phyloP scores from a whole-genome alignment of 2,797 vertebrate species.

The Meriones psammophilus region DNA sequence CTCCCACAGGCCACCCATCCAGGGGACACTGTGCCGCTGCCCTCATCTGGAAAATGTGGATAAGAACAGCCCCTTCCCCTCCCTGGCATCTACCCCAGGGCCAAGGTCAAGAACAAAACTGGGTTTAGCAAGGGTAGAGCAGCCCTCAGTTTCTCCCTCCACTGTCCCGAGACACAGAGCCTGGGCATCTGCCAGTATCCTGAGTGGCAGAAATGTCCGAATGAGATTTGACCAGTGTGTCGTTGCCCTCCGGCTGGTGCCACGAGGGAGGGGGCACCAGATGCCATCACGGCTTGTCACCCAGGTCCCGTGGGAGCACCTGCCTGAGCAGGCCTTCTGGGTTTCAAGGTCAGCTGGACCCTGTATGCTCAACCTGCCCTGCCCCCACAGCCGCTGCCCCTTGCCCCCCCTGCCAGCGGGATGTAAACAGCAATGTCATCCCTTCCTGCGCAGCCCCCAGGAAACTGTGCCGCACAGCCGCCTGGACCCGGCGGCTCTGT shows the following conservation, averaged over 20 bases:
- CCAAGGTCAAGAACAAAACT: neutral
- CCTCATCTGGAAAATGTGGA: neutral
- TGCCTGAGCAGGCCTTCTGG: neutral
- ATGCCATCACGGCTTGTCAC: neutral
- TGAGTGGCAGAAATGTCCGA: slow-evolving; percentile 86
- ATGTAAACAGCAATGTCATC: neutral
- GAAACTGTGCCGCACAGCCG: neutral
- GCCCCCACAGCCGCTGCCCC: neutral
- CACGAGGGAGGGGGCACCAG: neutral
- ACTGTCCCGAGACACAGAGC: neutral
- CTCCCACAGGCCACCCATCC: neutral
- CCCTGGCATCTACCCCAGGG: neutral
- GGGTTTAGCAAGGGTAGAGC: neutral
- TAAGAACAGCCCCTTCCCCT: neutral
- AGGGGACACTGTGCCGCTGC: neutral
- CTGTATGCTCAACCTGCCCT: neutral
- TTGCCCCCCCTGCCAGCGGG: neutral
- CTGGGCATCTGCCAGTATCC: slow-evolving; percentile 76
- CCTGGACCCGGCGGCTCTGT: neutral
- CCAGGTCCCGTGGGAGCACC: neutral
- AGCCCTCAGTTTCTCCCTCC: neutral
- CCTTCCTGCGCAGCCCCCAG: neutral
- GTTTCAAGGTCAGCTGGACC: neutral
- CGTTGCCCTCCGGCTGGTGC: slow-evolving; percentile 43
- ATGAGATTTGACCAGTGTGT: slow-evolving; percentile 88